Evolutionary conservation across 53 echinoderm and acorn worm species (phyloP).

Genomic region (Echinometra lucunter): DNA sequence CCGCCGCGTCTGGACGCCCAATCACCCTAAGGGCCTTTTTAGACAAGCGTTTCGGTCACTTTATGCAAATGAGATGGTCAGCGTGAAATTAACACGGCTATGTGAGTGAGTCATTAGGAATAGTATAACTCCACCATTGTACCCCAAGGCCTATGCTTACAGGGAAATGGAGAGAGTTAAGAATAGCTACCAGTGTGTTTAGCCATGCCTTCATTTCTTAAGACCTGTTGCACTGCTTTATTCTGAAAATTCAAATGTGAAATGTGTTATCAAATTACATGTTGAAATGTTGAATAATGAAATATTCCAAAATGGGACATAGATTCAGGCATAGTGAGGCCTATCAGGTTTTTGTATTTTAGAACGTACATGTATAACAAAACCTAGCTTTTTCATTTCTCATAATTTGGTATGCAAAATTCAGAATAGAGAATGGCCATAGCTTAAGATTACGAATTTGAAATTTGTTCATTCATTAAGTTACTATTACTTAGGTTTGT

Average conservation of each 20-base stretch:
- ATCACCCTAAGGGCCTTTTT: constrained; percentile 22
- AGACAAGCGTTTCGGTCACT: constrained; percentile 53
- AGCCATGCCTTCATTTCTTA: neutral
- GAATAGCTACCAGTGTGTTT: neutral
- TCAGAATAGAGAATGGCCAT: too few species aligned
- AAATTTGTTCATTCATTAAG: too few species aligned
- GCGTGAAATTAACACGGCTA: constrained; percentile 34
- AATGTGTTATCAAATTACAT: neutral
- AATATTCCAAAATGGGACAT: neutral
- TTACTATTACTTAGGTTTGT: too few species aligned
- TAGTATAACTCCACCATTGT: neutral
- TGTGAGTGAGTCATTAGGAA: constrained; percentile 43
- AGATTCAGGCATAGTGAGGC: too few species aligned
- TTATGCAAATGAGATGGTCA: constrained; percentile 63
- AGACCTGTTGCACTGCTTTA: constrained; percentile 13
- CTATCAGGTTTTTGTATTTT: neutral
- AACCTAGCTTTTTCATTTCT: too few species aligned
- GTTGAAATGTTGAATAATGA: constrained; percentile 2
- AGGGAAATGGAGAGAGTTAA: constrained; percentile 10
- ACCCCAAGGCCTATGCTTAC: neutral
- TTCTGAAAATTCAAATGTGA: neutral
- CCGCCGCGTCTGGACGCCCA: constrained; percentile 27
- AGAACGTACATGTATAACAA: neutral
- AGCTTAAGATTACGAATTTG: too few species aligned
- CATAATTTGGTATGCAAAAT: neutral